phyloP scores from a whole-genome alignment of 2,113 vertebrate genomes.

The Forbesichthys papilliferus region DNA sequence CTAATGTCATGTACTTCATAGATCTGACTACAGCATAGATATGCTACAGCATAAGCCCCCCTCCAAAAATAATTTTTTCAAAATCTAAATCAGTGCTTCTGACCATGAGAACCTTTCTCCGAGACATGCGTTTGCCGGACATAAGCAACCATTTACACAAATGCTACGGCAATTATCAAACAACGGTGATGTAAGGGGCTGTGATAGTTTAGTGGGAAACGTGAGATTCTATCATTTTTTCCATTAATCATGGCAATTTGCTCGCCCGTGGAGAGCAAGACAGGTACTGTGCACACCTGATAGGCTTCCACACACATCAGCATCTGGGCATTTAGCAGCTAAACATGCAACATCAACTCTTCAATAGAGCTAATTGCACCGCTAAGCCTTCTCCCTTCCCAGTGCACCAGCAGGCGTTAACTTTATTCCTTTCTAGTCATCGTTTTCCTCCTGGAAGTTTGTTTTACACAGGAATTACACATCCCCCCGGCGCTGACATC shows the following conservation, averaged over 20 bases:
- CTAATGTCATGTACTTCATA: conserved; percentile 20
- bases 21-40: conserved; percentile 5
- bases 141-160: conserved; percentile 21
- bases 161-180: background rate
- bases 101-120: too few species aligned
- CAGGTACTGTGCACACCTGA: conserved; percentile 26
- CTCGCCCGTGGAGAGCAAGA: conserved; percentile 5
- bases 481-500: conserved; percentile 14
- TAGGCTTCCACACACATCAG: conserved; percentile 23
- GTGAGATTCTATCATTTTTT: too few species aligned
- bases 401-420: conserved; percentile 26
- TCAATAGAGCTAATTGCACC: conserved; percentile 53
- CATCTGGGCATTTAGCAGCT: conserved; percentile 41
- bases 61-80: too few species aligned
- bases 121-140: too few species aligned
- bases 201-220: too few species aligned
- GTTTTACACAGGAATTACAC: conserved; percentile 22
- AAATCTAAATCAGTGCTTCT: too few species aligned
- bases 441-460: conserved; percentile 21
- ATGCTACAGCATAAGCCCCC: background rate
- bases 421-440: conserved; percentile 21
- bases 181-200: background rate
- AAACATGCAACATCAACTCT: conserved; percentile 28
- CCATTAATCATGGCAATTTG: conserved; percentile 9
- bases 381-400: conserved; percentile 38